phyloP scores from a whole-genome alignment of 2,113 vertebrate species.

The Neoarius graeffei region DNA sequence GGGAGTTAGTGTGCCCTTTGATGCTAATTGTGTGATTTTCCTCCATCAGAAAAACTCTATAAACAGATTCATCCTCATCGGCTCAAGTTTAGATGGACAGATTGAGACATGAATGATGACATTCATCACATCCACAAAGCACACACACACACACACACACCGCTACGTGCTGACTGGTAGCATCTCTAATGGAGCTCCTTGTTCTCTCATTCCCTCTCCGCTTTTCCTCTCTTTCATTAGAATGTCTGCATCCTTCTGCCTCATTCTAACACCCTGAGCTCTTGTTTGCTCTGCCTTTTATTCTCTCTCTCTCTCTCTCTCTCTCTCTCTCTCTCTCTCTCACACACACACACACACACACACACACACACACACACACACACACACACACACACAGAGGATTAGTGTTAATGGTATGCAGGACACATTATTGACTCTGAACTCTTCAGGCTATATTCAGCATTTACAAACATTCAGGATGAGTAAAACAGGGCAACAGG shows the following conservation, averaged over 20 bases:
- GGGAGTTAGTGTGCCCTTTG: background rate
- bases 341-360: background rate
- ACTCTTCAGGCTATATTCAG: background rate
- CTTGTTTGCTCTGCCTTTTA: background rate
- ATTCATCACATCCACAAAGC: slow-evolving; percentile 26
- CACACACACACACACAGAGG: background rate
- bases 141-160: background rate
- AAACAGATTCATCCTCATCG: background rate
- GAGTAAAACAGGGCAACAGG: background rate
- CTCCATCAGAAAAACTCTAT: background rate
- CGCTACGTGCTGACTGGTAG: slow-evolving; percentile 18
- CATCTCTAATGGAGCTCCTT: slow-evolving; percentile 14
- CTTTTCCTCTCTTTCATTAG: background rate
- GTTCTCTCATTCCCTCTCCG: background rate
- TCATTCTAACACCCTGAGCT: background rate
- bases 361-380: background rate
- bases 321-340: no score
- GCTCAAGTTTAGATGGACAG: background rate
- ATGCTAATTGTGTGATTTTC: slow-evolving; percentile 2
- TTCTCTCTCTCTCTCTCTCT: background rate
- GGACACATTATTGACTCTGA: slow-evolving; percentile 3
- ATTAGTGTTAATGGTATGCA: slow-evolving; percentile 23
- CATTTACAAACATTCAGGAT: background rate
- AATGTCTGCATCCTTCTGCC: background rate
- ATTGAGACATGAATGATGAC: slow-evolving; percentile 17